Base-by-base conservation (phyloP, 2,888 invertebrate genomes). In the Pantelozetes paolii region DNA sequence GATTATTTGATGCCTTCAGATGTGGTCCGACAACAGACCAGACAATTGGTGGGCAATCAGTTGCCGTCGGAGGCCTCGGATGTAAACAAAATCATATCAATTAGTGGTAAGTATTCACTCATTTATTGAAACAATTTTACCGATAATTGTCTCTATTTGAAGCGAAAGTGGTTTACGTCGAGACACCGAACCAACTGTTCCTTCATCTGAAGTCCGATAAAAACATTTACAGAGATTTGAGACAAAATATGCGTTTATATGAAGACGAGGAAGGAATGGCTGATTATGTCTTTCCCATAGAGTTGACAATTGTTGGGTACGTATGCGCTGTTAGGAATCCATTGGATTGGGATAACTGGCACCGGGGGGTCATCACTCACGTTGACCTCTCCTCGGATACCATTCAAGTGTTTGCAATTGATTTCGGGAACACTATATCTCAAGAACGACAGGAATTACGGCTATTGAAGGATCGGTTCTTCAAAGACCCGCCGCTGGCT, bases 321-420 rank as follows among this genome's bases (percentile, higher is more conserved):
- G 1, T 36, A 2, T 32, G 32, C 3, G 64, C 20, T 18, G 64
- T 64, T n/a, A 64, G 36, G 20, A 64, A 64, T n/a, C 64, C 64
- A 30, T 8, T 36, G 36, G 64, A 64, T 64, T 64, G 64, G 64
- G 32, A 36, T 8, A 36, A 36, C 30, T 64, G 64, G 64, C 64
- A 64, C 36, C 32, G 64, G 36, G 64, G 36, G 32, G 36, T 64
- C 32, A 36, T 64, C 36, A 13, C 11, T 5, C 18, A 36, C 18
- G n/a, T 20, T 9, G n/a, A 32, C 9, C 36, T 15, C 6, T n/a
- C 32, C n/a, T 8, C n/a, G n/a, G n/a, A 1, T 13, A 20, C 36
- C 20, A 64, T 36, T 15, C n/a, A n/a, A n/a, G n/a, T 64, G 3
- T 64, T 18, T n/a, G 64, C 64, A n/a, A 64, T 64, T 64, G 64